Evolutionary conservation across 1,140 invertebrate species (phyloP).

Genomic region (honey bee (Apis mellifera)): DNA sequence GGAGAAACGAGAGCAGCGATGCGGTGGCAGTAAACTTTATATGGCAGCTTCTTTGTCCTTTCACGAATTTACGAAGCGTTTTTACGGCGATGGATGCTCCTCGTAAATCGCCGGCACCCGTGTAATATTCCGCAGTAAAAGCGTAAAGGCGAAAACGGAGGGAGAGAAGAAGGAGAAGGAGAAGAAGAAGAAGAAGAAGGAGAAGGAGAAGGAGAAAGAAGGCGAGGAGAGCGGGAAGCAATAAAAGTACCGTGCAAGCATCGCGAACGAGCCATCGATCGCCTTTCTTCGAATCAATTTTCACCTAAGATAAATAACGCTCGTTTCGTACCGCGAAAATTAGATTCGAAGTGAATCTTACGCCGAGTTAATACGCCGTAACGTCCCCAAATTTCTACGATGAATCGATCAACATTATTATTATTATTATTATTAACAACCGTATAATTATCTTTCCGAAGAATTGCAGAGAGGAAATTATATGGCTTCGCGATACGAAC

Average conservation of each 20-base stretch:
- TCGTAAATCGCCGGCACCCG: conserved; percentile 37
- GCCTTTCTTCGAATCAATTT: conserved; percentile 39
- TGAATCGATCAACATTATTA: too few species aligned
- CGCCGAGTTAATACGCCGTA: too few species aligned
- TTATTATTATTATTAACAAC: too few species aligned
- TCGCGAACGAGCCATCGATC: background rate
- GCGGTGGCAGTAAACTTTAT: conserved; percentile 35
- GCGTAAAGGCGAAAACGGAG: conserved; percentile 21
- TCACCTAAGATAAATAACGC: conserved; percentile 1
- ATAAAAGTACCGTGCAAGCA: background rate
- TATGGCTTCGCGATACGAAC: too few species aligned
- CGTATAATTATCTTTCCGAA: too few species aligned
- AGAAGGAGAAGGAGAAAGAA: background rate
- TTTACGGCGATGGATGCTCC: conserved; percentile 38
- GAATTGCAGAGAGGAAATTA: too few species aligned
- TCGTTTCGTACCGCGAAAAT: too few species aligned
- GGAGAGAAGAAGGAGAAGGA: background rate
- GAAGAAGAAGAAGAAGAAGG: too few species aligned
- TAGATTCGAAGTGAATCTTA: background rate
- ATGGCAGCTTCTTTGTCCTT: conserved; percentile 47
- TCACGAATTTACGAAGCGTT: conserved; percentile 46
- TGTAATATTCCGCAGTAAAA: conserved; percentile 44
- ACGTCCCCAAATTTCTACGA: too few species aligned
- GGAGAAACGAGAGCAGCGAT: conserved; percentile 23
- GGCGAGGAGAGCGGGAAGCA: too few species aligned